Conservation (phyloP, 2,113 vertebrate species). For the Gobius niger region DNA sequence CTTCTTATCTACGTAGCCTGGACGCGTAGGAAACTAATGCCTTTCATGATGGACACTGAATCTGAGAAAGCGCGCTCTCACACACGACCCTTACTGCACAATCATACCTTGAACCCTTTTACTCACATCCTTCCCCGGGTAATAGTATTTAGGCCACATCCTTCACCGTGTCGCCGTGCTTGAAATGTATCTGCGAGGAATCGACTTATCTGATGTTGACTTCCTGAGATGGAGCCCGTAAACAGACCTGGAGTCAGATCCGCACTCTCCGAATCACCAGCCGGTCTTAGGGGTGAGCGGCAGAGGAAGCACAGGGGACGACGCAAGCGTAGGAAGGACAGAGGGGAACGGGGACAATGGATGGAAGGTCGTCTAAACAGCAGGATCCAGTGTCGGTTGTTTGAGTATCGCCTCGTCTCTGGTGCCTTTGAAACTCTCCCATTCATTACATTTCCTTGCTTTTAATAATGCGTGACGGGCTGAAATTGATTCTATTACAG, state of each 20-base stretch:
- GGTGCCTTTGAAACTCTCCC: slow-evolving; percentile 2
- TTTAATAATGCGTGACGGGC: slow-evolving; percentile 56
- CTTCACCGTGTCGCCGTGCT: slow-evolving; percentile 40
- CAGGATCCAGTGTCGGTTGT: slow-evolving; percentile 12
- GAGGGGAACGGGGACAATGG: slow-evolving; percentile 24
- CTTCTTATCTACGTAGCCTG: slow-evolving; percentile 9
- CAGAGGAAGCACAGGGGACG: slow-evolving; percentile 54
- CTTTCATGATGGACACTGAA: slow-evolving; percentile 39
- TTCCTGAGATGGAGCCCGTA: slow-evolving; percentile 67
- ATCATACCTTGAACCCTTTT: slow-evolving; percentile 50
- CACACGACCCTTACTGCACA: slow-evolving; percentile 23
- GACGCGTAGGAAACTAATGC: slow-evolving; percentile 27
- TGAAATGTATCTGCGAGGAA: slow-evolving; percentile 67
- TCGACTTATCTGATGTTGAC: slow-evolving; percentile 69
- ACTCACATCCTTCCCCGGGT: slow-evolving; percentile 55
- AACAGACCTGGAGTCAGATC: slow-evolving; percentile 59
- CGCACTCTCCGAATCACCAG: slow-evolving; percentile 41
- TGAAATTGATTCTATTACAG: slow-evolving; percentile 67
- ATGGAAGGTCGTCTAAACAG: slow-evolving; percentile 26
- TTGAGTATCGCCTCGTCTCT: slow-evolving; percentile 1
- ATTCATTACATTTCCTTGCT: slow-evolving; percentile 10
- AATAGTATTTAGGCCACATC: slow-evolving; percentile 42
- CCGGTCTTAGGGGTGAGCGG: slow-evolving; percentile 56
- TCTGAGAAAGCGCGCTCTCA: background rate
- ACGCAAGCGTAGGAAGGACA: slow-evolving; percentile 42